phyloP scores from a whole-genome alignment of 2,113 vertebrate species.

The Cavia porcellus region DNA sequence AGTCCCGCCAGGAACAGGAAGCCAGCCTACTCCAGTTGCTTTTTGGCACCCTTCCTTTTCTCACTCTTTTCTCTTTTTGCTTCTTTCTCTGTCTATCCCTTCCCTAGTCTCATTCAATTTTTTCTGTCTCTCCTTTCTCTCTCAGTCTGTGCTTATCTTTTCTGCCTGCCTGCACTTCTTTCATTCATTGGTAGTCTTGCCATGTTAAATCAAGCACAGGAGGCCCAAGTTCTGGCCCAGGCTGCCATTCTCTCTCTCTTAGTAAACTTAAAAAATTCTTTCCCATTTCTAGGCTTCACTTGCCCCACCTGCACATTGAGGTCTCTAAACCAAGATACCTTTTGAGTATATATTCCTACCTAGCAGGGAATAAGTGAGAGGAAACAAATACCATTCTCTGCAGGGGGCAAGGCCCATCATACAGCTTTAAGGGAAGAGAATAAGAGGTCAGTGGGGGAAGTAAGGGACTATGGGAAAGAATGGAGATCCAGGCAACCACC shows the following conservation, averaged over 20 bases:
- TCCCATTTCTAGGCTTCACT: neutral
- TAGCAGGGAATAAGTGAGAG: neutral
- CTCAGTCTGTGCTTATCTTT: neutral
- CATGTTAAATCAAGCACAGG: neutral
- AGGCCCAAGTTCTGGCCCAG: slow-evolving; percentile 8
- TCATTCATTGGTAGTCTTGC: neutral
- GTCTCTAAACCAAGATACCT: neutral
- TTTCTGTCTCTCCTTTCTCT: neutral
- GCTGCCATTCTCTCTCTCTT: neutral
- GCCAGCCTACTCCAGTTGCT: neutral
- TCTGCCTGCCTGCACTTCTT: neutral
- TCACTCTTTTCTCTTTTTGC: too few relatives aligned
- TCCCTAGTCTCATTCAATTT: neutral
- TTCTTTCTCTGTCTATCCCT: neutral
- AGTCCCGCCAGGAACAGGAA: neutral
- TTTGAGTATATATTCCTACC: neutral
- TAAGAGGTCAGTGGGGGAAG: neutral
- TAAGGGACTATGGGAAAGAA: slow-evolving; percentile 29
- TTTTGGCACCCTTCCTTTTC: neutral
- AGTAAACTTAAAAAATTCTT: neutral
- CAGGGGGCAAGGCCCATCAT: neutral
- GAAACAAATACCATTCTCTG: neutral
- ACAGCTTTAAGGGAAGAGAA: neutral
- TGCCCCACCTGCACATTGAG: slow-evolving; percentile 31
- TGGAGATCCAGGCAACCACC: neutral